Percentiles rank a stretch among this genome's conserved stretches.
phyloP scores from a whole-genome alignment of 2,888 invertebrate species.

The Hecatera dysodea region DNA sequence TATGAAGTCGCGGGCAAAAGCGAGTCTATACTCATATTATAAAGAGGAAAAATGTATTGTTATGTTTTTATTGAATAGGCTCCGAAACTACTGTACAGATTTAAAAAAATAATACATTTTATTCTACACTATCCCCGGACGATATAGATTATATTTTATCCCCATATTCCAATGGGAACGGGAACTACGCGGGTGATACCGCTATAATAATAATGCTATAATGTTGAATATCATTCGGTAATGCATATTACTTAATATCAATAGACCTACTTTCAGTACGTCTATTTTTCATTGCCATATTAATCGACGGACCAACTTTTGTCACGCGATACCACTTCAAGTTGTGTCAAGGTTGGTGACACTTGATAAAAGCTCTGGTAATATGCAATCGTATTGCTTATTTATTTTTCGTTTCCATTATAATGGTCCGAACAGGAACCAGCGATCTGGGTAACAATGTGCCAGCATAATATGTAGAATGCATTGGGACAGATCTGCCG shows the following conservation, averaged over 20 bases:
- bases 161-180: too few species aligned
- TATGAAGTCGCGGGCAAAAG: too few species aligned
- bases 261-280: slow-evolving; percentile 2
- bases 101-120: too few species aligned
- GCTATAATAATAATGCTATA: neutral
- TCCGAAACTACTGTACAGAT: too few species aligned
- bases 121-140: too few species aligned
- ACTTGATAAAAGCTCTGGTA: slow-evolving; percentile 1
- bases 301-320: slow-evolving; percentile 40
- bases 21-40: too few species aligned
- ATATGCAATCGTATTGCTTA: neutral
- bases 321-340: slow-evolving; percentile 57
- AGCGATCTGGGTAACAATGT: too few species aligned
- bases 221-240: neutral
- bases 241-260: slow-evolving; percentile 7
- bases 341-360: slow-evolving; percentile 41
- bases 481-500: neutral
- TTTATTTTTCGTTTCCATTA: too few species aligned
- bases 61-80: too few species aligned
- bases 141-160: too few species aligned
- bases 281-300: slow-evolving; percentile 35
- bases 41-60: too few species aligned
- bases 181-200: too few species aligned
- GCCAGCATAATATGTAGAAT: neutral
- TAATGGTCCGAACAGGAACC: neutral